A percentile compares a stretch with the other conserved stretches of the same genome.
These are phyloP conservation scores for Actenoides hombroni DNA, from an alignment of 2,113 vertebrate species.

Conservation along the genomic window DNA sequence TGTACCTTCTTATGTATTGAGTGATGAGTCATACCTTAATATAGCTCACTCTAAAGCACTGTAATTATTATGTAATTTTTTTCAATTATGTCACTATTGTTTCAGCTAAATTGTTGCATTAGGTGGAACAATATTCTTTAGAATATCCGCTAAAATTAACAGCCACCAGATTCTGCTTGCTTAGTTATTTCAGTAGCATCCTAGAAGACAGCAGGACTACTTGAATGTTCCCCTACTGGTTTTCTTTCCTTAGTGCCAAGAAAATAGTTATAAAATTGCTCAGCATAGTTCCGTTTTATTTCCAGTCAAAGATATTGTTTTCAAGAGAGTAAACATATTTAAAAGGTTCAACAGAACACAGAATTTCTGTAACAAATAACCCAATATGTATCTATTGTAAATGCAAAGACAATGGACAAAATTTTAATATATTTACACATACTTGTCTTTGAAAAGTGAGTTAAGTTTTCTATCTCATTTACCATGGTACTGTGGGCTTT, in stretches of 20 bases:
- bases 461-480: not conserved
- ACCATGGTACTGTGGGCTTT: not conserved
- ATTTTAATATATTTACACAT: not conserved
- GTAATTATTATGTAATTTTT: slow-evolving; percentile 4
- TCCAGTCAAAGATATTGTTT: not conserved
- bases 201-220: not conserved
- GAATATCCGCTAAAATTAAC: not conserved
- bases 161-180: not conserved
- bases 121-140: not conserved
- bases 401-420: not conserved
- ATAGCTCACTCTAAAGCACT: not conserved
- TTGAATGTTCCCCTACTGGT: not conserved
- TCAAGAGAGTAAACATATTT: not conserved
- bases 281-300: not conserved
- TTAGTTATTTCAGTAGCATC: not conserved
- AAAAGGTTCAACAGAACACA: not conserved
- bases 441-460: not conserved
- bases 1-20: not conserved
- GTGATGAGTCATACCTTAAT: slow-evolving; percentile 38
- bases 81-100: not conserved
- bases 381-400: not conserved
- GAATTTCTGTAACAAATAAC: not conserved
- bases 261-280: not conserved
- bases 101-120: slow-evolving; percentile 16
- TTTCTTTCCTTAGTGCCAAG: not conserved